A percentile compares a stretch with the other conserved stretches of the same genome.
Evolutionary conservation across 2,113 vertebrate species (phyloP).

Genomic region (Bucco capensis): DNA sequence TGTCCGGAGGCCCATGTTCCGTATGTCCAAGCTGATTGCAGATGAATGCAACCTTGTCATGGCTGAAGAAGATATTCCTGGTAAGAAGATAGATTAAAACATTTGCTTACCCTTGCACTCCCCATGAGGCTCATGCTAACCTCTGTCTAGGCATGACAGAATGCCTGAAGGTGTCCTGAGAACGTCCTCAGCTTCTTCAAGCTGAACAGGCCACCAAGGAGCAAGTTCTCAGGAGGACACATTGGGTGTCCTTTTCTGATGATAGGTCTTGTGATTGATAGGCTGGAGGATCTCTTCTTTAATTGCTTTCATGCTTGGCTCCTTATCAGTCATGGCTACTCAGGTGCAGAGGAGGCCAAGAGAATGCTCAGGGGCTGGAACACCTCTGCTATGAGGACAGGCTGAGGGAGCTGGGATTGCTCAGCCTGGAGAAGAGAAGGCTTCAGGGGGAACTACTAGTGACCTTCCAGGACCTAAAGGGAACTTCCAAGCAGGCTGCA

Average conservation of each 20-base stretch:
- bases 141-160: neutral
- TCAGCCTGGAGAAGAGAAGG: too few relatives aligned
- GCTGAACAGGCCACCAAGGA: neutral
- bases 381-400: too few relatives aligned
- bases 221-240: neutral
- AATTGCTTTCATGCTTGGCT: neutral
- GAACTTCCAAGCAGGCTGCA: too few relatives aligned
- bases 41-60: neutral
- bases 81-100: neutral
- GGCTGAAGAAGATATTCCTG: neutral
- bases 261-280: too few relatives aligned
- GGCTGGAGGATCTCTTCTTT: neutral
- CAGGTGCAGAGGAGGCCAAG: too few relatives aligned
- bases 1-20: neutral
- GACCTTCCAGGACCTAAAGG: too few relatives aligned
- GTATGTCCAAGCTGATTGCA: neutral
- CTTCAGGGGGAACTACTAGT: too few relatives aligned
- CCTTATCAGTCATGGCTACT: fast-evolving
- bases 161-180: neutral
- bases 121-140: neutral
- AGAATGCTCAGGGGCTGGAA: too few relatives aligned
- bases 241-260: neutral
- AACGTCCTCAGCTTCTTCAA: neutral
- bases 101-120: neutral
- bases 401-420: too few relatives aligned